phyloP scores from a whole-genome alignment of 64 coral and sea anemone species.

The Dendrophyllia cribrosa region DNA sequence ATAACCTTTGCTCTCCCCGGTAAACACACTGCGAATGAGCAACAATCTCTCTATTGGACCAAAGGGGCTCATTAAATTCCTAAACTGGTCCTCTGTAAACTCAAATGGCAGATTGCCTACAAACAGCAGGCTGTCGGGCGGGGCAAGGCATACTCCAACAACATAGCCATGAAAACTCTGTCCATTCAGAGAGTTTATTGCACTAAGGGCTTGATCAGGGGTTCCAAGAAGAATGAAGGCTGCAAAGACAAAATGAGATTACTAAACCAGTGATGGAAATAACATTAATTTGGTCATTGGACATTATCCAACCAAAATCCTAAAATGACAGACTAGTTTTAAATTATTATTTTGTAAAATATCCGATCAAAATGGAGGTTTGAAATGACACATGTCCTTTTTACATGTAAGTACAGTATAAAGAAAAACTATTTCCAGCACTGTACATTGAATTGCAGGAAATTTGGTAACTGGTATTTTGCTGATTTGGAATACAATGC shows the following conservation, averaged over 20 bases:
- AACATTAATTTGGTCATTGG: no score
- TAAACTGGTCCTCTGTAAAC: constrained; percentile 87
- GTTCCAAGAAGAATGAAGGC: constrained; percentile 53
- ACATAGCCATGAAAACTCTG: constrained; percentile 67
- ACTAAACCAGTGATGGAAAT: no score
- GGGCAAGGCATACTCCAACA: constrained; percentile 61
- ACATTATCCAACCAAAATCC: no score
- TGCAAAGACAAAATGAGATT: not conserved
- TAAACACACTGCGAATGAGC: constrained; percentile 84
- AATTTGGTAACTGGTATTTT: no score
- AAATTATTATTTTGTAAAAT: no score
- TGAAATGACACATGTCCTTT: no score
- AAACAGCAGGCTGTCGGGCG: constrained; percentile 88
- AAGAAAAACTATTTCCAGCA: no score
- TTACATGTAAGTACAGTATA: no score
- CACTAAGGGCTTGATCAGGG: constrained; percentile 64
- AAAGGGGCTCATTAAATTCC: constrained; percentile 91
- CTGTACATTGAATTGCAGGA: no score
- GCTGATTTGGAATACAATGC: no score
- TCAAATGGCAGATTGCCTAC: constrained; percentile 97
- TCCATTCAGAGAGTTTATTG: constrained; percentile 55
- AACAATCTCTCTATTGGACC: constrained; percentile 87
- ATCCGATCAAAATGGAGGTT: no score
- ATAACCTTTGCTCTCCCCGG: constrained; percentile 96
- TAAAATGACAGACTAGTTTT: no score